Percentiles rank a stretch among this genome's conserved stretches.
Conservation (phyloP, 2,888 invertebrate species). For the Coecobrya sp. region DNA sequence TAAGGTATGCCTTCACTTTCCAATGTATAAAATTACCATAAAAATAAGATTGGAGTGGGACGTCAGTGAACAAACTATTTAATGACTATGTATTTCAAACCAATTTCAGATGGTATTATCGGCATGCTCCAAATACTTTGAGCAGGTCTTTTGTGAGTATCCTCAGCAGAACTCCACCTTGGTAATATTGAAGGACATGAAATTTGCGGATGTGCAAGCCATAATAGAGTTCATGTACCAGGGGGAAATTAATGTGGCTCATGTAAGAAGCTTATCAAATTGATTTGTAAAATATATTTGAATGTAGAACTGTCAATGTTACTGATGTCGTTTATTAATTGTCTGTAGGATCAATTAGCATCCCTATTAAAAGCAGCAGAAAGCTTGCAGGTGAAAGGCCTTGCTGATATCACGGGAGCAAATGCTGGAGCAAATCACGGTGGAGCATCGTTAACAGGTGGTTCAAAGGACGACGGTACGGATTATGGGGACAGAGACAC, state of each 20-base stretch:
- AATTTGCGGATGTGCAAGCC: constrained; percentile 96
- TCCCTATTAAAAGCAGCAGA: constrained; percentile 97
- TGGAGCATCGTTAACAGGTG: constrained; percentile 87
- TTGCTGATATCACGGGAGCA: constrained; percentile 96
- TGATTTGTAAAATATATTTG: neutral
- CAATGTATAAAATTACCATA: no score
- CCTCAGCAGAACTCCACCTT: constrained; percentile 93
- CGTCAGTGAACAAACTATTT: neutral
- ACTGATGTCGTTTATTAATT: neutral
- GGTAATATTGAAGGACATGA: constrained; percentile 96
- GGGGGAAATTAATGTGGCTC: constrained; percentile 97
- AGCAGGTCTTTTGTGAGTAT: constrained; percentile 94
- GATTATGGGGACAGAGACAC: constrained; percentile 83
- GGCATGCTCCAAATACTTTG: constrained; percentile 97
- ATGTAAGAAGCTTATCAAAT: constrained; percentile 90
- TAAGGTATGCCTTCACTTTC: constrained; percentile 88
- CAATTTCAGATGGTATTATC: constrained; percentile 93
- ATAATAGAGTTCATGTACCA: constrained; percentile 98
- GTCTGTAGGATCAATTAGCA: constrained; percentile 93
- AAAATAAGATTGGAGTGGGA: no score
- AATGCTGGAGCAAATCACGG: constrained; percentile 88
- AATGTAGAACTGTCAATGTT: neutral
- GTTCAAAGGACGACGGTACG: constrained; percentile 85
- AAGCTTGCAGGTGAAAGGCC: constrained; percentile 96
- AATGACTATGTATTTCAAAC: neutral